phyloP scores from a whole-genome alignment of 2,888 invertebrate species.

The Sipha maydis region DNA sequence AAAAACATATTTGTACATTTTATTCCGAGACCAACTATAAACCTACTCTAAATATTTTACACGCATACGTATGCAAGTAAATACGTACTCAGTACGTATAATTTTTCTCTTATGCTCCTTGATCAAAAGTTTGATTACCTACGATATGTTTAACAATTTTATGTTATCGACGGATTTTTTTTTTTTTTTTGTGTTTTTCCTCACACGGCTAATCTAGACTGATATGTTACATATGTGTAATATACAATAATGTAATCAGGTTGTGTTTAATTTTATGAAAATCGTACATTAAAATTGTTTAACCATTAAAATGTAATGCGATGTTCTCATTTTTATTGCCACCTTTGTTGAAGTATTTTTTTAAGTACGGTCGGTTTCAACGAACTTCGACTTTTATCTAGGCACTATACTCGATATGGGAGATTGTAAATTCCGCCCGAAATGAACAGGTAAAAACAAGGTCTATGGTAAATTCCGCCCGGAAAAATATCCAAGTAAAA shows the following conservation, averaged over 20 bases:
- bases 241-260: background rate
- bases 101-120: background rate
- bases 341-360: background rate
- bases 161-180: background rate
- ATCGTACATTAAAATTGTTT: background rate
- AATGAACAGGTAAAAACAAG: too few species aligned
- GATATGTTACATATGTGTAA: constrained; percentile 23
- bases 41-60: background rate
- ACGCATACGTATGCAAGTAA: background rate
- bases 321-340: background rate
- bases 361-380: background rate
- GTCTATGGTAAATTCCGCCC: too few species aligned
- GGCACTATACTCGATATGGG: background rate
- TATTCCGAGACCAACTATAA: background rate
- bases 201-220: constrained; percentile 32
- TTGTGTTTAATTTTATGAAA: constrained; percentile 19
- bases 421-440: too few species aligned
- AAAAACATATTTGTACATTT: background rate
- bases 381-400: background rate
- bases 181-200: constrained; percentile 3
- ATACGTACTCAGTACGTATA: background rate
- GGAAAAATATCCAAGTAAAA: too few species aligned
- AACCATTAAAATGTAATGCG: background rate
- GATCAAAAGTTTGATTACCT: background rate
- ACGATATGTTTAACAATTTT: background rate